Evolutionary conservation across 53 echinoderm and acorn worm genomes (phyloP).

Genomic region (Mesocentrotus franciscanus): DNA sequence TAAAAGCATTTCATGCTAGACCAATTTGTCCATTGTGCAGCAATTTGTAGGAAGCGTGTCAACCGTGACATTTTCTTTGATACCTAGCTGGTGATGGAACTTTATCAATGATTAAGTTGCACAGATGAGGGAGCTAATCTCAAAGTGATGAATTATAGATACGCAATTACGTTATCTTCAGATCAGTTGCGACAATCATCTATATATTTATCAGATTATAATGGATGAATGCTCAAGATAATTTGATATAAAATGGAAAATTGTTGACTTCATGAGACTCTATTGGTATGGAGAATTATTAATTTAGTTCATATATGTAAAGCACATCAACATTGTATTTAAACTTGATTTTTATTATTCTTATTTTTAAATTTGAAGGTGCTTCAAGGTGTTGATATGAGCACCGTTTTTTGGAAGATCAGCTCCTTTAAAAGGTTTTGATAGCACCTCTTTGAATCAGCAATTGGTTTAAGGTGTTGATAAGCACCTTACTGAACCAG

Average conservation of each 20-base stretch:
- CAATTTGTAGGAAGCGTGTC: background rate
- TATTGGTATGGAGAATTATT: background rate
- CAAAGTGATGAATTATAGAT: constrained; percentile 21
- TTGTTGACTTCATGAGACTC: background rate
- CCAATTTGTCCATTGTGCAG: background rate
- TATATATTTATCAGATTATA: constrained; percentile 32
- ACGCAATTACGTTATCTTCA: background rate
- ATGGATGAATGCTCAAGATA: background rate
- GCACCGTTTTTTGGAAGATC: too few species aligned
- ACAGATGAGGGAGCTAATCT: constrained; percentile 1
- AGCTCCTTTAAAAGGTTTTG: too few species aligned
- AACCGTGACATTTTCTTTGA: background rate
- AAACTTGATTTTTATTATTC: too few species aligned
- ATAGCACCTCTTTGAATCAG: too few species aligned
- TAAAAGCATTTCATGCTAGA: background rate
- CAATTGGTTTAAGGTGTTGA: too few species aligned
- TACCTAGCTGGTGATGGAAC: background rate
- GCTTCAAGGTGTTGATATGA: too few species aligned
- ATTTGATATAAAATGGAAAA: background rate
- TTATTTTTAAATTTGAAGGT: too few species aligned
- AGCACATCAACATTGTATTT: too few species aligned
- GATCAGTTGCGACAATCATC: background rate
- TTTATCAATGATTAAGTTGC: background rate
- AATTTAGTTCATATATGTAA: background rate
- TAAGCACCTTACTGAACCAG: too few species aligned